These are phyloP conservation scores for Lepidothrix coronata DNA, from an alignment of 2,113 vertebrate species.

Conservation along the genomic window DNA sequence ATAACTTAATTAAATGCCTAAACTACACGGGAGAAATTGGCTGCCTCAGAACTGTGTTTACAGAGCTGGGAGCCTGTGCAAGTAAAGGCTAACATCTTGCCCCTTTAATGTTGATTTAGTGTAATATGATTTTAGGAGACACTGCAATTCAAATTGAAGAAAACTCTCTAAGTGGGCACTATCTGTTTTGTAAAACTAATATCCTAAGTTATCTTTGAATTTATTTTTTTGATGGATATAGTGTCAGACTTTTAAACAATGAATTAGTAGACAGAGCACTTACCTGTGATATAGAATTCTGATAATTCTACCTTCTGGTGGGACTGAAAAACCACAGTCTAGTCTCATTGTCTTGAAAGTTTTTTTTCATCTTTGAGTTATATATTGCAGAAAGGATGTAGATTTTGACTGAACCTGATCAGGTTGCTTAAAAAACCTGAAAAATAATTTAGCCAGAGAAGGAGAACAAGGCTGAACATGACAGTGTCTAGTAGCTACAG, in stretches of 20 bases:
- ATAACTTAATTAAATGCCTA: background rate
- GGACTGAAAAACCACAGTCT: background rate
- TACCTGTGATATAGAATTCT: background rate
- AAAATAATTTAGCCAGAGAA: background rate
- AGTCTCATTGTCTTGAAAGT: background rate
- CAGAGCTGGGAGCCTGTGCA: background rate
- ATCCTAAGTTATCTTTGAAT: background rate
- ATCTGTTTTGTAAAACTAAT: background rate
- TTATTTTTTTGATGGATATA: background rate
- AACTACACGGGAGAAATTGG: background rate
- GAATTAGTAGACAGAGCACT: background rate
- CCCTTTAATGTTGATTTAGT: background rate
- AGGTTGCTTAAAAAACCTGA: background rate
- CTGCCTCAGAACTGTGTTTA: background rate
- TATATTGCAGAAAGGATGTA: background rate
- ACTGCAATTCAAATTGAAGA: background rate
- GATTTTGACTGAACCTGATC: background rate
- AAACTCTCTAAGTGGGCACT: background rate
- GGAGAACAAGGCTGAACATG: background rate
- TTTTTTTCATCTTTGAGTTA: background rate
- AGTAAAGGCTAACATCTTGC: background rate
- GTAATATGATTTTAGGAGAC: background rate
- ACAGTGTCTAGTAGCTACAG: background rate
- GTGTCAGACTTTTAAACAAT: background rate
- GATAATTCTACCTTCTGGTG: background rate